Conservation (phyloP, 2,888 invertebrate species). For the Neria commutata region DNA sequence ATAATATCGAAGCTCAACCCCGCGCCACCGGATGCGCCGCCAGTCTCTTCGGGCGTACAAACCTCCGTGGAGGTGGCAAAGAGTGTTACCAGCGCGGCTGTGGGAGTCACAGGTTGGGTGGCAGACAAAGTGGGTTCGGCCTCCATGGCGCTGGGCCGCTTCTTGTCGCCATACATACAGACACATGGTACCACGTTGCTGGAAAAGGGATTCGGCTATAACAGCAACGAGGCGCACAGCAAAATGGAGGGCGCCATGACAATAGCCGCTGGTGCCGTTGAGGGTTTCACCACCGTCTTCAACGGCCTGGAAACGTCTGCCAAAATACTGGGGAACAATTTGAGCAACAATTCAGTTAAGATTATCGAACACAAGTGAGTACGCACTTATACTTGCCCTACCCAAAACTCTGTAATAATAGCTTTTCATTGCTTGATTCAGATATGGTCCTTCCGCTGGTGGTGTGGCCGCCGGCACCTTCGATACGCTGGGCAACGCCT, state of each 20-base stretch:
- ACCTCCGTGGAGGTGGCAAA: conserved; percentile 71
- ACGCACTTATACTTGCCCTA: too few relatives aligned
- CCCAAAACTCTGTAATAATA: conserved; percentile 19
- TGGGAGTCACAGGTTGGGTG: conserved; percentile 70
- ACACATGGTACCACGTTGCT: conserved; percentile 68
- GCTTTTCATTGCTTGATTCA: conserved; percentile 43
- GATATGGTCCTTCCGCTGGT: conserved; percentile 74
- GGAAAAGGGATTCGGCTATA: conserved; percentile 65
- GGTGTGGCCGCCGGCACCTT: conserved; percentile 71
- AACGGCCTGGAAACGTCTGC: conserved; percentile 75
- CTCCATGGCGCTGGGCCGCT: conserved; percentile 70
- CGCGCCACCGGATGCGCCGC: conserved; percentile 61
- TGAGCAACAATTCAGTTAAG: conserved; percentile 76
- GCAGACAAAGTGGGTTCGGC: conserved; percentile 70
- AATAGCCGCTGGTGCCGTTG: conserved; percentile 74
- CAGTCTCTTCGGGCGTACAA: conserved; percentile 63
- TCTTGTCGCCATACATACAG: conserved; percentile 72
- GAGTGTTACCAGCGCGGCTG: conserved; percentile 71
- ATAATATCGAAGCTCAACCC: conserved; percentile 66
- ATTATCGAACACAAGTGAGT: conserved; percentile 75
- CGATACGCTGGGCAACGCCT: conserved; percentile 73
- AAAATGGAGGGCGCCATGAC: conserved; percentile 68
- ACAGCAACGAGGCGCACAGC: conserved; percentile 64
- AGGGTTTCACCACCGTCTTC: conserved; percentile 75
- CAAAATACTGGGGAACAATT: conserved; percentile 67